Percentiles rank a stretch among this genome's conserved stretches.
These are phyloP conservation scores for Drosophila robusta DNA, from an alignment of 2,888 invertebrate species.

Conservation along the genomic window DNA sequence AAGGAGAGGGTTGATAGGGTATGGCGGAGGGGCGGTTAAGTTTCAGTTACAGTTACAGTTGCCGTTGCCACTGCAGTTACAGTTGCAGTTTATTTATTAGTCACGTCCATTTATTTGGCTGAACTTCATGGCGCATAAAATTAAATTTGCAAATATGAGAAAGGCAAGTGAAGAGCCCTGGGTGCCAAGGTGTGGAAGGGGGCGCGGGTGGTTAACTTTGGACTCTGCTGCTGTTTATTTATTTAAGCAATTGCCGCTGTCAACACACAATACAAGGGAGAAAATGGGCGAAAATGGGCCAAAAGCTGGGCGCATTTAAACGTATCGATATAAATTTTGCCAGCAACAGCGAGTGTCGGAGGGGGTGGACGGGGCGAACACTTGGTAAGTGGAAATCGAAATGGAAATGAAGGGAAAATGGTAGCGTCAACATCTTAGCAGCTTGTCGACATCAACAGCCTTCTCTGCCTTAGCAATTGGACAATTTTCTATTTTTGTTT, in stretches of 20 bases:
- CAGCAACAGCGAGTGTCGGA: not conserved
- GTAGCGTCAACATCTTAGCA: constrained; percentile 52
- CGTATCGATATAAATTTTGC: constrained; percentile 34
- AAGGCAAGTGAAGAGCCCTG: not conserved
- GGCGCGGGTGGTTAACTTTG: constrained; percentile 4
- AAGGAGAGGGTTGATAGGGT: not conserved
- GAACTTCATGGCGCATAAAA: constrained; percentile 50
- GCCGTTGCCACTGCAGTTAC: constrained; percentile 7
- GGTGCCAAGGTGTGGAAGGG: not conserved
- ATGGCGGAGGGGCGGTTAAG: not conserved
- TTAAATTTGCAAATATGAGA: constrained; percentile 62
- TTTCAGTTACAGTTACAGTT: constrained; percentile 1
- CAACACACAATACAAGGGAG: constrained; percentile 46
- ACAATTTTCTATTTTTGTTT: constrained; percentile 68
- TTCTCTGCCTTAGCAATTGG: constrained; percentile 51
- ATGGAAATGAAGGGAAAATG: constrained; percentile 53
- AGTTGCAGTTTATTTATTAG: constrained; percentile 42
- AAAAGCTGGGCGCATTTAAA: constrained; percentile 11
- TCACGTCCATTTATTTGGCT: constrained; percentile 40
- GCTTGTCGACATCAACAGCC: constrained; percentile 9
- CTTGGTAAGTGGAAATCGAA: constrained; percentile 53
- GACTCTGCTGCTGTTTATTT: constrained; percentile 55
- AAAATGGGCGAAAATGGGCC: constrained; percentile 45
- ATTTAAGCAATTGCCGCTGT: constrained; percentile 72
- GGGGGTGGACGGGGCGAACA: not conserved